Evolutionary conservation across 2,797 vertebrate genomes (phyloP), one percentile per base, ranked within the genome.

Genomic region (Epinephelus malabaricus): DNA sequence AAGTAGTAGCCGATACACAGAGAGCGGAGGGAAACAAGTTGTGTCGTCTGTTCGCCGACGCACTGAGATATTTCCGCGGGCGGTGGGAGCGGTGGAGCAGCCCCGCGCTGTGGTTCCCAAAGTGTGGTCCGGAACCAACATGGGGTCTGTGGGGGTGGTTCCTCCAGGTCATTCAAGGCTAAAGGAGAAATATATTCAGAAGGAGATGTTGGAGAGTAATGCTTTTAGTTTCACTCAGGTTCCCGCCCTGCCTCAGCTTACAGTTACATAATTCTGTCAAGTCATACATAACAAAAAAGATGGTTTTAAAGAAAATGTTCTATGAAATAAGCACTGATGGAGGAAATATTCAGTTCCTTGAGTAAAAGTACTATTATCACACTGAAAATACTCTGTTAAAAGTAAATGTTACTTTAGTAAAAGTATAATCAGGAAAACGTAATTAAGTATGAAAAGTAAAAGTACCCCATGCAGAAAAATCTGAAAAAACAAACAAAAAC

Each of bases 41-140:
- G 82, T 71, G 54, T 68, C 27, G 76, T 61, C 45, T 68, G 59
- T 59, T 75, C 76, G 62, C 79, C 72, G 65, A 87, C 77, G 61
- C 70, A 49, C 75, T n/a, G 55, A 49, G 51, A 82, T 76, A 43
- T 83, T 73, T 73, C 74, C 77, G 73, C 77, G 65, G 69, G 75
- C 67, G 69, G 58, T 47, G 80, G 63, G 68, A 83, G 84, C 59
- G 73, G 70, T 13, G 69, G 58, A 11, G 50, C n/a, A 54, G 47
- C 71, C 59, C 46, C 38, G 34, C 21, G 64, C 71, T n/a, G 79
- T 46, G 83, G 67, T 51, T 82, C 43, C 69, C 25, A 58, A 62
- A 85, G 80, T 79, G 71, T 78, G 76, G 66, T 78, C 72, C 75
- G 62, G 75, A 59, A 63, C 82, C 80, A 34, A 30, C 63, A 38